Evolutionary conservation across 2,888 invertebrate species (phyloP).

Genomic region (Mythimna vitellina): DNA sequence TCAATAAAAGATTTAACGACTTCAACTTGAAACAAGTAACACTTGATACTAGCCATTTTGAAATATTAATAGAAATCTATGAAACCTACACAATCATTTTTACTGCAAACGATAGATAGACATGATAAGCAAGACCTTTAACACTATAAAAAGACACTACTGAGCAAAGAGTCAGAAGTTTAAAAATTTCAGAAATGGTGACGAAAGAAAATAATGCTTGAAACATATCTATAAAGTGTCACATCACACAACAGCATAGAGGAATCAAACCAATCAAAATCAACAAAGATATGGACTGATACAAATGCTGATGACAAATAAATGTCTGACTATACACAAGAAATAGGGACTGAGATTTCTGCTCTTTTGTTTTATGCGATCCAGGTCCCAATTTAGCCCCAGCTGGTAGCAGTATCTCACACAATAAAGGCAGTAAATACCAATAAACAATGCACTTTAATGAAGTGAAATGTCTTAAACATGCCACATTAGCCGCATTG

Average conservation of each 20-base stretch:
- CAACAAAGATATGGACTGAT: neutral
- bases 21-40: constrained; percentile 23
- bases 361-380: constrained; percentile 4
- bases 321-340: too few species aligned
- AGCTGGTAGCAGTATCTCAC: constrained; percentile 51
- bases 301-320: neutral
- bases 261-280: neutral
- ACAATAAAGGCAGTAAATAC: constrained; percentile 59
- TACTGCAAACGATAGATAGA: constrained; percentile 47
- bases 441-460: constrained; percentile 62
- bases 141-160: constrained; percentile 27
- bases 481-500: constrained; percentile 71
- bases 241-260: neutral
- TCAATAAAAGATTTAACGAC: constrained; percentile 16
- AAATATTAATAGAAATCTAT: constrained; percentile 55
- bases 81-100: constrained; percentile 45
- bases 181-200: neutral
- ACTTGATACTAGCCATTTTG: constrained; percentile 36
- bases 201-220: neutral
- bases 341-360: constrained; percentile 32
- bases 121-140: constrained; percentile 52
- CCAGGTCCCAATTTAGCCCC: constrained; percentile 53
- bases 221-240: too few species aligned
- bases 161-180: constrained; percentile 32
- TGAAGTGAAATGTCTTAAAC: constrained; percentile 67